Percentiles rank a stretch among this genome's conserved stretches.
Conservation (phyloP, 2,888 invertebrate species). For the Pomacea canaliculata region DNA sequence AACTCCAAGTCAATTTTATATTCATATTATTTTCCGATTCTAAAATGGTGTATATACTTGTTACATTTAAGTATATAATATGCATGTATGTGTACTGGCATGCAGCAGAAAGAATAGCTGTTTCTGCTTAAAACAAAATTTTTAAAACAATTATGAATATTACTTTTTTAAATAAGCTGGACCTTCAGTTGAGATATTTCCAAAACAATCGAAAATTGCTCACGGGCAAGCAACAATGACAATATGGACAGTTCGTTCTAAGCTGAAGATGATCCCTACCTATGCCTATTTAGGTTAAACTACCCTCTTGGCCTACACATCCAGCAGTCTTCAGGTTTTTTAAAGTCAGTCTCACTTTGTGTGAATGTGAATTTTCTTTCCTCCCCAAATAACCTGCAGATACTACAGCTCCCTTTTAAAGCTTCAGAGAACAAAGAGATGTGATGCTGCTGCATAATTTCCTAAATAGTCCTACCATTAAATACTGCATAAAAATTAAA, state of each 20-base stretch:
- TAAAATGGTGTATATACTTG: neutral
- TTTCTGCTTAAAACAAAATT: neutral
- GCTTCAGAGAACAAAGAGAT: neutral
- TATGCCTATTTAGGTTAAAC: neutral
- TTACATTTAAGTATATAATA: neutral
- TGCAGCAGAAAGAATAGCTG: neutral
- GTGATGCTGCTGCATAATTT: neutral
- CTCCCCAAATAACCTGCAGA: no score
- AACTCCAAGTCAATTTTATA: neutral
- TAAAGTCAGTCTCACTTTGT: no score
- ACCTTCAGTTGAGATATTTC: no score
- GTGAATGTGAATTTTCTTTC: no score
- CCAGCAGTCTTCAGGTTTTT: no score
- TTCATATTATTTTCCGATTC: no score
- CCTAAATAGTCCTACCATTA: no score
- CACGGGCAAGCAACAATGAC: neutral
- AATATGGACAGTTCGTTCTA: neutral
- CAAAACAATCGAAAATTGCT: no score
- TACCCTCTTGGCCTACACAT: neutral
- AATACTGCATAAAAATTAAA: no score
- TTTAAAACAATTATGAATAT: neutral
- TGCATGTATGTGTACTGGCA: neutral
- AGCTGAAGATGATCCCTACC: neutral
- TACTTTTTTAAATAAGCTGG: neutral
- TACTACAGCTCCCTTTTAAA: neutral